Percentiles rank a stretch among this genome's conserved stretches.
phyloP scores from a whole-genome alignment of 2,888 invertebrate genomes.

The Scelioninae gen. 1 region DNA sequence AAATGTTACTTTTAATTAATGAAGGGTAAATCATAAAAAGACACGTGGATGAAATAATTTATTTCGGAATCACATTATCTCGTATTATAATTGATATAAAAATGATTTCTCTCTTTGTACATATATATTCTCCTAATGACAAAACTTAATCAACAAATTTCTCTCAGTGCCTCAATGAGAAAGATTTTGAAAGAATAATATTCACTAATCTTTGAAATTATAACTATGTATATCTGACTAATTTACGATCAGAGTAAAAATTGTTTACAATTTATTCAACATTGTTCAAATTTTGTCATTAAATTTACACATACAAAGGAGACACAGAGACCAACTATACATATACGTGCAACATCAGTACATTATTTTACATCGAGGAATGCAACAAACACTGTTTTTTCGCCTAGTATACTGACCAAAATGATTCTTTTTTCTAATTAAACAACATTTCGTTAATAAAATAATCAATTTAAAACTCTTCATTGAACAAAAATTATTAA shows the following conservation, averaged over 20 bases:
- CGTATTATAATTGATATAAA: conserved; percentile 49
- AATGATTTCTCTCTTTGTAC: conserved; percentile 40
- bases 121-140: conserved; percentile 23
- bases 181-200: too few species aligned
- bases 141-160: conserved; percentile 9
- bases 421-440: not conserved
- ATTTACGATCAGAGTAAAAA: too few species aligned
- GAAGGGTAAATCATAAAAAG: too few species aligned
- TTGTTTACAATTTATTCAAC: too few species aligned
- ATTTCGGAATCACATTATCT: conserved; percentile 53
- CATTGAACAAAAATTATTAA: too few species aligned
- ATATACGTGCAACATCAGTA: conserved; percentile 40
- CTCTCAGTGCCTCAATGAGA: too few species aligned
- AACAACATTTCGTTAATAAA: not conserved
- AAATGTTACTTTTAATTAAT: too few species aligned
- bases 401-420: not conserved
- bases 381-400: conserved; percentile 34
- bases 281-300: conserved; percentile 18
- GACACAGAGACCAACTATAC: conserved; percentile 35
- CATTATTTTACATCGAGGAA: conserved; percentile 52
- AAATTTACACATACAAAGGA: conserved; percentile 35
- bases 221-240: too few species aligned
- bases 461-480: too few species aligned
- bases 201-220: too few species aligned
- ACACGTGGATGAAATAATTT: conserved; percentile 52